phyloP scores from a whole-genome alignment of 2,797 vertebrate genomes.

The Tenualosa thibaudeaui region DNA sequence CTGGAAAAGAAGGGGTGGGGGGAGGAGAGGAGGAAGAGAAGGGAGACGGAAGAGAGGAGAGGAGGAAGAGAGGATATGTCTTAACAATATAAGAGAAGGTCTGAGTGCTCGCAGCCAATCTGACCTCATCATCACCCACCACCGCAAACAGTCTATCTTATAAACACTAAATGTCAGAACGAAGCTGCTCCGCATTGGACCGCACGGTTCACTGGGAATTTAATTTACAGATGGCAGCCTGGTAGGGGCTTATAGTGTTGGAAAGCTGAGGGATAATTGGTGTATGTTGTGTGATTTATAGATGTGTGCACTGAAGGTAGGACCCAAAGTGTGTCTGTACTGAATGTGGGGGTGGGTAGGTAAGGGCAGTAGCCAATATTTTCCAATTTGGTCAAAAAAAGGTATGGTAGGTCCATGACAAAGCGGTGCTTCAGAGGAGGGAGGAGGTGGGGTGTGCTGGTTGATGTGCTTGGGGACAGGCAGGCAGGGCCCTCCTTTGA shows the following conservation, averaged over 20 bases:
- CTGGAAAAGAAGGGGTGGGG: background rate
- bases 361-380: background rate
- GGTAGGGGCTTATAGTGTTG: background rate
- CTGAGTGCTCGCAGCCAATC: background rate
- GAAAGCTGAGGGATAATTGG: background rate
- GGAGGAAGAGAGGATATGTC: background rate
- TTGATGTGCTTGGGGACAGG: constrained; percentile 15
- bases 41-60: background rate
- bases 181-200: background rate
- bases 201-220: background rate
- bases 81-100: constrained; percentile 13
- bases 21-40: no score
- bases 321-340: background rate
- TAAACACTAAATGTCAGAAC: constrained; percentile 8
- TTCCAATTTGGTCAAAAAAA: constrained; percentile 14
- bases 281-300: background rate
- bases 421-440: constrained; percentile 6
- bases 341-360: background rate
- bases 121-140: constrained; percentile 16
- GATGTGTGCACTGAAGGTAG: background rate
- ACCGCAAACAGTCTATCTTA: constrained; percentile 9
- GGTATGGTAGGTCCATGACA: constrained; percentile 16
- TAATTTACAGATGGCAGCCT: background rate
- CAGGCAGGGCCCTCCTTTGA: background rate
- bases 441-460: background rate